These are phyloP conservation scores for Omphaloscelis lunosa DNA, from an alignment of 2,888 invertebrate species.

Conservation along the genomic window DNA sequence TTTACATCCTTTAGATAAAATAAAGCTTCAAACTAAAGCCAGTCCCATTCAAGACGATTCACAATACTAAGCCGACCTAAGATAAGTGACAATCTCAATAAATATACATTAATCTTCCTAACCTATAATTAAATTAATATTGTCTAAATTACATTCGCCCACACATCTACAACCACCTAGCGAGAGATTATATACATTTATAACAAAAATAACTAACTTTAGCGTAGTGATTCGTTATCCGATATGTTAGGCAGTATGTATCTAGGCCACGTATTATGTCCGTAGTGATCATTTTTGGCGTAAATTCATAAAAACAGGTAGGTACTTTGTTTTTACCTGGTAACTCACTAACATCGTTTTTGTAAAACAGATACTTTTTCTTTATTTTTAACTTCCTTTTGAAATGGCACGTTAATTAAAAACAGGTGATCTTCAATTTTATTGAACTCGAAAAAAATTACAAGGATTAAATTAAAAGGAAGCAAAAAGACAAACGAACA, in stretches of 20 bases:
- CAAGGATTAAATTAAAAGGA: background rate
- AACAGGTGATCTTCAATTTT: background rate
- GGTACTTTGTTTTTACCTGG: background rate
- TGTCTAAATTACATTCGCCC: constrained; percentile 87
- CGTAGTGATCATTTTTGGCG: constrained; percentile 65
- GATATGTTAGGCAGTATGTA: constrained; percentile 88
- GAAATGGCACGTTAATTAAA: background rate
- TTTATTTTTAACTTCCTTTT: background rate
- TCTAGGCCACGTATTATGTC: constrained; percentile 82
- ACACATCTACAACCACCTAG: constrained; percentile 80
- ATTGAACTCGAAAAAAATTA: background rate
- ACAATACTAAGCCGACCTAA: constrained; percentile 67
- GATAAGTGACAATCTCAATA: constrained; percentile 65
- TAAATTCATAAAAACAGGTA: constrained; percentile 51
- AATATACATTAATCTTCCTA: constrained; percentile 70
- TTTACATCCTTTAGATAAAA: background rate
- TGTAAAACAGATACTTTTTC: background rate
- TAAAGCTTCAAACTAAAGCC: constrained; percentile 24
- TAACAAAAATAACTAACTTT: constrained; percentile 82
- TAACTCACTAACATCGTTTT: background rate
- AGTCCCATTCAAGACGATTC: constrained; percentile 43
- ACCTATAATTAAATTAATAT: constrained; percentile 83
- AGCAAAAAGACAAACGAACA: background rate
- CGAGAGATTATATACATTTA: constrained; percentile 81
- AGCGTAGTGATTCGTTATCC: constrained; percentile 83